Evolutionary conservation across 30 jellyfish, hydroid and myxozoan species (phyloP).

Genomic region (Turritopsis dohrnii): DNA sequence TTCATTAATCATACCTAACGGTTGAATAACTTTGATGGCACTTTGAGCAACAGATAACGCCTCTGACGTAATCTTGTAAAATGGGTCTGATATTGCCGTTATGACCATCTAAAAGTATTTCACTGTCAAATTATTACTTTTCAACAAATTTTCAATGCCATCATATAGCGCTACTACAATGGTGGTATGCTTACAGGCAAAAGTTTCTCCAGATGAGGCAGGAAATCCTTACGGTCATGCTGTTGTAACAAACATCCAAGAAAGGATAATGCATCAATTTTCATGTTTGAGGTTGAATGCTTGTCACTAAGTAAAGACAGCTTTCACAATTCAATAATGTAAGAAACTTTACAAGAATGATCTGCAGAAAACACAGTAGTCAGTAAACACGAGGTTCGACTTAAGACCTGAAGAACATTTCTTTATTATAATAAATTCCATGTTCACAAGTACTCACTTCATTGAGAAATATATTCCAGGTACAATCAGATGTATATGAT

Average conservation of each 20-base stretch:
- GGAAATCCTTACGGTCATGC: constrained; percentile 60
- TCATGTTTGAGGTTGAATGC: constrained; percentile 80
- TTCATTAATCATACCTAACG: constrained; percentile 64
- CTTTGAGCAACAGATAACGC: constrained; percentile 82
- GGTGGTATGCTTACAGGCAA: constrained; percentile 58
- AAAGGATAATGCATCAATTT: constrained; percentile 75
- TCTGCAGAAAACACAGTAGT: no score
- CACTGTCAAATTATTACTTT: not conserved
- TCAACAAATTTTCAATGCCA: not conserved
- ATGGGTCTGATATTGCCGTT: constrained; percentile 77
- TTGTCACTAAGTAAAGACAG: constrained; percentile 47
- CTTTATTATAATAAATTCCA: no score
- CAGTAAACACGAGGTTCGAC: no score
- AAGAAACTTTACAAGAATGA: not conserved
- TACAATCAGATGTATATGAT: constrained; percentile 61
- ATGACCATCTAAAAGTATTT: constrained; percentile 43
- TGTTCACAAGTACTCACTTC: constrained; percentile 31
- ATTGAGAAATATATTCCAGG: constrained; percentile 82
- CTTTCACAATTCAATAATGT: not conserved
- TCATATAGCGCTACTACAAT: no score
- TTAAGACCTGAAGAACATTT: no score
- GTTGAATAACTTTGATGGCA: constrained; percentile 67
- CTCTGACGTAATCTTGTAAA: constrained; percentile 84
- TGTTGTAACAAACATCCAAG: constrained; percentile 77
- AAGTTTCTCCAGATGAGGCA: constrained; percentile 59